These are phyloP conservation scores for Panulirus ornatus DNA, from an alignment of 1,140 invertebrate genomes.

Conservation along the genomic window DNA sequence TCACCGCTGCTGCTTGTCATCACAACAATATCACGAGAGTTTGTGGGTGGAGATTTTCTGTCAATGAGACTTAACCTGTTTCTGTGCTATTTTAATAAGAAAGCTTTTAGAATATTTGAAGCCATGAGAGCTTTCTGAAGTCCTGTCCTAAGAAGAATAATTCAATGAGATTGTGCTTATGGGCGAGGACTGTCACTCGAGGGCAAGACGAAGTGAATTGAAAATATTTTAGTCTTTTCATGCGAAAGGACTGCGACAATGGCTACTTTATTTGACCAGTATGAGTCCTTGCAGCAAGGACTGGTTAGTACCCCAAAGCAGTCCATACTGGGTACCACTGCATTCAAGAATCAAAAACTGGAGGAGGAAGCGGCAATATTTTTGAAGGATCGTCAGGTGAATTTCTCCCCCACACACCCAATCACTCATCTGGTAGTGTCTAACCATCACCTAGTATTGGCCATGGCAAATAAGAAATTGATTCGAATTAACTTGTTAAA, in stretches of 20 bases:
- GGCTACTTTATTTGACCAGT: slow-evolving; percentile 73
- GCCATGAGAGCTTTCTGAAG: no score
- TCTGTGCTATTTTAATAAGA: no score
- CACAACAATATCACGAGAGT: no score
- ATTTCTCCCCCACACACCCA: slow-evolving; percentile 83
- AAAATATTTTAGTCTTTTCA: neutral
- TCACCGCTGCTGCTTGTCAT: no score
- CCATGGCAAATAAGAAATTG: slow-evolving; percentile 89
- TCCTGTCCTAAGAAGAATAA: no score
- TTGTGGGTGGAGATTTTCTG: no score
- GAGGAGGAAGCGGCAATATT: slow-evolving; percentile 75
- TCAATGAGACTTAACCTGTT: no score
- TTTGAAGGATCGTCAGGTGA: slow-evolving; percentile 67
- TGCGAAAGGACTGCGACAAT: slow-evolving; percentile 1
- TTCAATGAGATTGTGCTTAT: no score
- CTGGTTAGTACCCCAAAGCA: slow-evolving; percentile 3
- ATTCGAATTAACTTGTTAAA: slow-evolving; percentile 90
- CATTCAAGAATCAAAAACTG: slow-evolving; percentile 73
- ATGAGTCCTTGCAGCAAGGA: slow-evolving; percentile 69
- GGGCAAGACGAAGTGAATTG: neutral
- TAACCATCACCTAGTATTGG: slow-evolving; percentile 89
- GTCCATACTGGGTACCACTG: slow-evolving; percentile 69
- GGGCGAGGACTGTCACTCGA: neutral
- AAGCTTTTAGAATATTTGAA: no score
- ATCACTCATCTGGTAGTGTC: slow-evolving; percentile 89